Conservation (phyloP, 2,888 invertebrate species). For the Pseudoips prasinana region DNA sequence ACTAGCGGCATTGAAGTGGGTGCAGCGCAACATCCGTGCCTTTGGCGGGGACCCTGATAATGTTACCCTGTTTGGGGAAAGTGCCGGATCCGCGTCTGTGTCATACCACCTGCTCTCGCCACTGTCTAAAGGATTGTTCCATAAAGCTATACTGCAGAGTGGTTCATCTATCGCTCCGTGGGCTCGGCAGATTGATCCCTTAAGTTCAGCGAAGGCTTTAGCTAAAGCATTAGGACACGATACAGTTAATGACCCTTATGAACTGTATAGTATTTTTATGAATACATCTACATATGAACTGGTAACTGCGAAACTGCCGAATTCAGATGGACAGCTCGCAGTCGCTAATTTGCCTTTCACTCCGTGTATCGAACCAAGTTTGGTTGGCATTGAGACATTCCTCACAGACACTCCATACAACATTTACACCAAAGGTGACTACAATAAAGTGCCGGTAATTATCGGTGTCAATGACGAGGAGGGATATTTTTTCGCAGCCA, state of each 20-base stretch:
- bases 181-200: slow-evolving; percentile 28
- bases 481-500: slow-evolving; percentile 20
- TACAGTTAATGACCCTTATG: slow-evolving; percentile 2
- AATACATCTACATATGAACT: slow-evolving; percentile 5
- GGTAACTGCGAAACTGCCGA: slow-evolving; percentile 1
- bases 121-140: slow-evolving; percentile 39
- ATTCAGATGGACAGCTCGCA: slow-evolving; percentile 1
- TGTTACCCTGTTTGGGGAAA: slow-evolving; percentile 45
- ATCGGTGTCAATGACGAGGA: slow-evolving; percentile 32
- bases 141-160: slow-evolving; percentile 41
- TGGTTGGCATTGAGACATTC: slow-evolving; percentile 20
- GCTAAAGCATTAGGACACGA: slow-evolving; percentile 16
- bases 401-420: slow-evolving; percentile 16
- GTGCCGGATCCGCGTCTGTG: slow-evolving; percentile 39
- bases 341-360: background rate
- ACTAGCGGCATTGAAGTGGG: slow-evolving; percentile 42
- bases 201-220: slow-evolving; percentile 25
- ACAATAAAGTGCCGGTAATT: slow-evolving; percentile 32
- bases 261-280: slow-evolving; percentile 6
- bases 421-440: slow-evolving; percentile 16
- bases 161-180: slow-evolving; percentile 39
- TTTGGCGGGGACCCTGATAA: slow-evolving; percentile 47
- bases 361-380: slow-evolving; percentile 9
- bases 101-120: slow-evolving; percentile 38
- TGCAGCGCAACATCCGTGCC: slow-evolving; percentile 35